Conservation (phyloP, 1,140 invertebrate genomes). For the Sycophila sp. region DNA sequence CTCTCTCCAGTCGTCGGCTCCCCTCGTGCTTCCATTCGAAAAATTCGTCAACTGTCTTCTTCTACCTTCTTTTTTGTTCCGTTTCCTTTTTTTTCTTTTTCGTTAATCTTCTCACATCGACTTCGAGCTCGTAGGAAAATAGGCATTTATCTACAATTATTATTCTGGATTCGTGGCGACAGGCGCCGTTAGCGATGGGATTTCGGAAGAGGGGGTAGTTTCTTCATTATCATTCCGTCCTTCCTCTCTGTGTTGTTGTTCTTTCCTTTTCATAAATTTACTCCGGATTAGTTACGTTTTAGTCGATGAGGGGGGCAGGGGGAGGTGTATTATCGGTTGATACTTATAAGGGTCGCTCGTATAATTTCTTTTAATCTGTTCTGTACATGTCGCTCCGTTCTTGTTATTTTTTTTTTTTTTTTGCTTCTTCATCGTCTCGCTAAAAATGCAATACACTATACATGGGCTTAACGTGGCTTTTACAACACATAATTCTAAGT, state of each 20-base stretch:
- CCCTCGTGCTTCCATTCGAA: not conserved
- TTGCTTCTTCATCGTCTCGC: constrained; percentile 46
- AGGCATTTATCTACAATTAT: constrained; percentile 62
- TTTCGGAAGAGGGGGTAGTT: constrained; percentile 29
- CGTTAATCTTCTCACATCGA: too few relatives aligned
- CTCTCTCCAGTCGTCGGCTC: constrained; percentile 4
- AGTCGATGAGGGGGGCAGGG: too few relatives aligned
- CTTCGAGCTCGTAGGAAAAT: constrained; percentile 61
- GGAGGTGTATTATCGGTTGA: too few relatives aligned
- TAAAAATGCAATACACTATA: constrained; percentile 66
- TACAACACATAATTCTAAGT: constrained; percentile 56
- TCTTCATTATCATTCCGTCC: too few relatives aligned
- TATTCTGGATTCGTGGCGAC: constrained; percentile 46
- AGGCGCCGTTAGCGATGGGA: constrained; percentile 49
- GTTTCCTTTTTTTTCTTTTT: too few relatives aligned
- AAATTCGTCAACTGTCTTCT: not conserved
- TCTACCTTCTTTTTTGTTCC: not conserved
- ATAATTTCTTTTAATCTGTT: constrained; percentile 33
- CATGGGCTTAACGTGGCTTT: constrained; percentile 62
- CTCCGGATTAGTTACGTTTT: too few relatives aligned
- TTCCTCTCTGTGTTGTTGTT: too few relatives aligned
- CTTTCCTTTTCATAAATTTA: too few relatives aligned
- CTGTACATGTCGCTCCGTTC: not conserved
- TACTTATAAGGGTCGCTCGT: too few relatives aligned
- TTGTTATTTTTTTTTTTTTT: too few relatives aligned